A percentile compares a stretch with the other conserved stretches of the same genome.
These are phyloP conservation scores for Phortica variegata DNA, from an alignment of 1,140 invertebrate genomes.

Conservation along the genomic window DNA sequence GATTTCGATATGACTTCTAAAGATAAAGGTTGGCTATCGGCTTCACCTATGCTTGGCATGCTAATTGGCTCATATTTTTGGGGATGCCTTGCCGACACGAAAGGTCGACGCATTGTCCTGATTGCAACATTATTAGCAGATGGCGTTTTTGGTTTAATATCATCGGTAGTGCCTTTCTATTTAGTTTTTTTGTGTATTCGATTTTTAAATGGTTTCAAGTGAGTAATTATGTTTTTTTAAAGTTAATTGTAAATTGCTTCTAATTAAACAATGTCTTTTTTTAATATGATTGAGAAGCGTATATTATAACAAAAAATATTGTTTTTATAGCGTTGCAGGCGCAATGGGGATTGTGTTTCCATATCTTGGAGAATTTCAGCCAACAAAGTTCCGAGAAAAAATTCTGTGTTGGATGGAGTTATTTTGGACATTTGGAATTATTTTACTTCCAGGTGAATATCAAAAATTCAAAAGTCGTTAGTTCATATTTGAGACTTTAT, in stretches of 20 bases:
- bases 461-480: too few species aligned
- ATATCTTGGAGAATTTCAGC: constrained; percentile 75
- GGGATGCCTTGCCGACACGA: constrained; percentile 82
- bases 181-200: constrained; percentile 74
- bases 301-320: background rate
- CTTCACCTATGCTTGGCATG: constrained; percentile 82
- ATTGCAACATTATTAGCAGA: constrained; percentile 76
- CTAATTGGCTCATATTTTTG: constrained; percentile 86
- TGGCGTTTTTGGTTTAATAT: constrained; percentile 71
- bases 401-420: constrained; percentile 79
- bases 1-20: constrained; percentile 74
- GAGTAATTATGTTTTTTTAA: constrained; percentile 60
- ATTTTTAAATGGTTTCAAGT: constrained; percentile 85
- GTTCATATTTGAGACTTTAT: too few species aligned
- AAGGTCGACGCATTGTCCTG: constrained; percentile 74
- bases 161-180: constrained; percentile 75
- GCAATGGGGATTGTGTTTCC: constrained; percentile 77
- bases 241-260: background rate
- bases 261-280: background rate
- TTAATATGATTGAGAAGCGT: background rate
- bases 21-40: constrained; percentile 73
- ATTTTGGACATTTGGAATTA: constrained; percentile 76
- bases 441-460: constrained; percentile 64
- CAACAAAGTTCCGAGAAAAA: constrained; percentile 71
- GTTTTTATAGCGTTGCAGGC: constrained; percentile 65